Evolutionary conservation across 2,113 vertebrate genomes (phyloP).

Genomic region (Muntiacus muntjak): DNA sequence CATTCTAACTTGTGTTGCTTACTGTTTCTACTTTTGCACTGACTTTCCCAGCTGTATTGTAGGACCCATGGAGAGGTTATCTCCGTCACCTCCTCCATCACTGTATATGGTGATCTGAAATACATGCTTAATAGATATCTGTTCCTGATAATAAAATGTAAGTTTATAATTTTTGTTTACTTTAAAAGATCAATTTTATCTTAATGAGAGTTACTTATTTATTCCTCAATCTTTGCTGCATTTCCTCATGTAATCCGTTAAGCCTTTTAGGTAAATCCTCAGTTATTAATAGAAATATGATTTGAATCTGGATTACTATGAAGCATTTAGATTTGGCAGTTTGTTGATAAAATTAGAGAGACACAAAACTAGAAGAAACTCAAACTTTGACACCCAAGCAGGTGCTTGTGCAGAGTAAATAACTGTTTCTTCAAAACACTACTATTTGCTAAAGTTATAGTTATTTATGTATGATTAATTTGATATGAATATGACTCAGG

Average conservation of each 20-base stretch:
- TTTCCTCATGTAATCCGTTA: constrained; percentile 39
- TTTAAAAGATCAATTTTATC: not conserved
- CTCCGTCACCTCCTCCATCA: not conserved
- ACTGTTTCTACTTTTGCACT: not conserved
- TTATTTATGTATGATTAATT: not conserved
- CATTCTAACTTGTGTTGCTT: not conserved
- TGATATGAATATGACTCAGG: not conserved
- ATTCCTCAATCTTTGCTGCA: constrained; percentile 15
- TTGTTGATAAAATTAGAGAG: constrained; percentile 31
- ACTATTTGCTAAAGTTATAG: not conserved
- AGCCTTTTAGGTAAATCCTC: constrained; percentile 58
- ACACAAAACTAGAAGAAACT: not conserved
- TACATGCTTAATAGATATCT: not conserved
- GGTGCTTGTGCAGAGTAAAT: not conserved
- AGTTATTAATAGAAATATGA: constrained; percentile 41
- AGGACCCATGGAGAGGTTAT: not conserved
- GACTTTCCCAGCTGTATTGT: not conserved
- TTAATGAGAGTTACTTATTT: constrained; percentile 49
- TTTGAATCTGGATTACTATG: constrained; percentile 59
- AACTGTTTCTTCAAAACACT: not conserved
- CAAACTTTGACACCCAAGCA: not conserved
- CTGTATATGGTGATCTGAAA: not conserved
- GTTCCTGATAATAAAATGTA: not conserved
- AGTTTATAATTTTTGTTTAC: constrained; percentile 10
- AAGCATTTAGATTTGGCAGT: constrained; percentile 33